These are phyloP conservation scores for Andrena trimmerana DNA, from an alignment of 2,888 invertebrate species.

Conservation along the genomic window DNA sequence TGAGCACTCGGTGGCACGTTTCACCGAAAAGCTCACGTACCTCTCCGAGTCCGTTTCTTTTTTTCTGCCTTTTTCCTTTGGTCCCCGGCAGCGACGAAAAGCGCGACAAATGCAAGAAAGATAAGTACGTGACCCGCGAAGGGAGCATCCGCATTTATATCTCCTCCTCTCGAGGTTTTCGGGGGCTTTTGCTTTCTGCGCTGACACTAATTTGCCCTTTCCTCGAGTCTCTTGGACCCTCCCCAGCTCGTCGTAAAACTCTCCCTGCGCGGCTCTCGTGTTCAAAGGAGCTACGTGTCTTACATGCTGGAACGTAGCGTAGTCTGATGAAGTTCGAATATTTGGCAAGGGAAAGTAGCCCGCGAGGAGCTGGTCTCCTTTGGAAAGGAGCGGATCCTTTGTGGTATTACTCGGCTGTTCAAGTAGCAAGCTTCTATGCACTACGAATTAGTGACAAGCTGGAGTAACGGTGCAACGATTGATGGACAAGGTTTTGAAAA, in stretches of 20 bases:
- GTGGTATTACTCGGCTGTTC: too few species aligned
- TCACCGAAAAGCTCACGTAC: constrained; percentile 38
- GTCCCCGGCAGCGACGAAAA: constrained; percentile 38
- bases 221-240: constrained; percentile 35
- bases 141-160: constrained; percentile 59
- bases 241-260: constrained; percentile 21
- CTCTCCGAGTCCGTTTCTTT: constrained; percentile 1
- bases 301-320: constrained; percentile 7
- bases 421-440: too few species aligned
- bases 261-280: neutral
- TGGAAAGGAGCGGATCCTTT: neutral
- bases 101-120: constrained; percentile 60
- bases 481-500: too few species aligned
- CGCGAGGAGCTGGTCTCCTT: neutral
- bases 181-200: constrained; percentile 41
- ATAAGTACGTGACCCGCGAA: constrained; percentile 56
- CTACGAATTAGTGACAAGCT: too few species aligned
- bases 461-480: too few species aligned
- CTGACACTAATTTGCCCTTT: constrained; percentile 62
- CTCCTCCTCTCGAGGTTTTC: constrained; percentile 58
- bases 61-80: neutral
- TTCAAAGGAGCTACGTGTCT: constrained; percentile 47
- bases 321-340: constrained; percentile 30
- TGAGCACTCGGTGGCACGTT: constrained; percentile 40
- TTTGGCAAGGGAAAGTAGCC: constrained; percentile 1